Evolutionary conservation across 1,140 invertebrate species (phyloP), one percentile per base, ranked within the genome.

Genomic region (Drosophila pallidifrons): DNA sequence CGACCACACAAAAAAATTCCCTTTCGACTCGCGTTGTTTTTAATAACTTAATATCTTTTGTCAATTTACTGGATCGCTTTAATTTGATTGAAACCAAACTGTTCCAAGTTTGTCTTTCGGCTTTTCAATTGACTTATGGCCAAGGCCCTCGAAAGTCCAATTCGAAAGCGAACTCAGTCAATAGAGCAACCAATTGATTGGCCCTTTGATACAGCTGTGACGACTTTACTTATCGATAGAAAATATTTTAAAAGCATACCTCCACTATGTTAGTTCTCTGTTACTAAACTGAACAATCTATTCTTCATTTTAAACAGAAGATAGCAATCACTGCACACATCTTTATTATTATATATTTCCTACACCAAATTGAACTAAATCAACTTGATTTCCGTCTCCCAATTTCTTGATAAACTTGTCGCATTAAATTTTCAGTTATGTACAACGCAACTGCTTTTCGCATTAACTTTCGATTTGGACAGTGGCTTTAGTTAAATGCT

Each of bases 41-140:
- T 88, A 88, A 89, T 88, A 88, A 88, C 85, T 88, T 83, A 88
- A 88, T 88, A 89, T 83, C 81, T 73, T 83, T 80, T 89, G 82
- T 87, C 69, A 72, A 69, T 77, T 76, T 67, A 38, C 63, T 49
- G 58, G 49, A 46, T 54, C 41, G 75, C 73, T 83, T 87, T 88
- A 68, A 88, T 88, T 88, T 86, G 82, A 86, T 86, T 86, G 82
- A 79, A 88, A 68, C 68, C 76, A 59, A 82, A 79, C 83, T 79
- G 81, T 79, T 60, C 20, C 68, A 66, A 69, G 64, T 75, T 79
- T 47, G 46, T 32, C 38, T 70, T 70, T 69, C 58, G 52, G 55
- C 70, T 76, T 64, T 71, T 60, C 46, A 51, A 71, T 77, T 61
- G 32, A 43, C 68, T 67, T 71, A 66, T 71, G 63, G 69, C 30